Evolutionary conservation across 2,888 invertebrate genomes (phyloP), one percentile per base, ranked within the genome.

Genomic region (Cryptocephalus moraei): DNA sequence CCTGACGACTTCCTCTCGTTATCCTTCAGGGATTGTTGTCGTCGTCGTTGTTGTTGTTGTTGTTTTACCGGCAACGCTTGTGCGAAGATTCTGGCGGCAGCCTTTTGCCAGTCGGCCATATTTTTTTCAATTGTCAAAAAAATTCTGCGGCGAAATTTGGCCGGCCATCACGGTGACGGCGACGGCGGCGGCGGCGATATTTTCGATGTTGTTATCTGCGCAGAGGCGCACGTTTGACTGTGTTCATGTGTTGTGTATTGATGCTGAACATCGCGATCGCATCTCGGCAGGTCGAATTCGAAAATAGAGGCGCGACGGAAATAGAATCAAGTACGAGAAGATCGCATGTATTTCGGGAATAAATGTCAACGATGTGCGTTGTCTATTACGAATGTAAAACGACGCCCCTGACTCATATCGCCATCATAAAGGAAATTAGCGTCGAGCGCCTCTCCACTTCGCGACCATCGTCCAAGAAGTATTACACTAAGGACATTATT

Each of bases 61-160:
- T 22, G 22, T 22, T 22, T 22, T 22, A 22, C 22, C 22, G 65
- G 65, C 48, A 67, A 51, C 12, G 67, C 67, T 49, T 64, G 60
- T 34, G 64, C 63, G 54, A 71, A 75, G 49, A 78, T 75, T 47
- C 77, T 64, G 47, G 78, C 68, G 55, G 77, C 71, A 50, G 77
- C 76, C 60, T 65, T 70, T 49, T 75, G 74, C 59, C 77, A 68
- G n/a, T 60, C 53, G 50, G 63, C 59, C 63, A 61, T 64, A 22
- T 22, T 22, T 22, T 22, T 22, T 22, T 22, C 22, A 22, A 22
- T 22, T 22, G 22, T 9, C 11, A 43, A 39, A 43, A 42, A 47
- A 38, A 34, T 10, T 55, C 46, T 47, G 42, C 39, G 49, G 49
- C 48, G 46, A 33, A 46, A 38, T 46, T 34, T 46, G 34, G 41